phyloP scores from a whole-genome alignment of 2,797 vertebrate species.

The Xenops minutus region DNA sequence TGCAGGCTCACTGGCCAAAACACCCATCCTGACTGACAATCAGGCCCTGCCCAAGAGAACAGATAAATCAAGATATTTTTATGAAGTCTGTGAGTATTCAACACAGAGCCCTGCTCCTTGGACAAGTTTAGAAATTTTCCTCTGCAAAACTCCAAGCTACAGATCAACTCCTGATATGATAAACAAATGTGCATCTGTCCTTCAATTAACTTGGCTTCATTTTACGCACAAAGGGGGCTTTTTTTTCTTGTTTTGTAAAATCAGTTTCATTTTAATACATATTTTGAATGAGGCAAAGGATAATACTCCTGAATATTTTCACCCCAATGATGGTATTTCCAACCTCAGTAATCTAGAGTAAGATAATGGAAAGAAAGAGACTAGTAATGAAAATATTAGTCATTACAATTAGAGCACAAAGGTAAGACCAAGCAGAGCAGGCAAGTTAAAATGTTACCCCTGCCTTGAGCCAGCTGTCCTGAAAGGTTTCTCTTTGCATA shows the following conservation, averaged over 20 bases:
- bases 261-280: not conserved
- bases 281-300: not conserved
- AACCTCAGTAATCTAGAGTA: not conserved
- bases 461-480: not conserved
- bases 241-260: not conserved
- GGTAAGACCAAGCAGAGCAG: not conserved
- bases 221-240: fast-evolving
- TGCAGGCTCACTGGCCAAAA: not conserved
- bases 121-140: not conserved
- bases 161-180: not conserved
- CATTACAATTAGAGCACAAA: not conserved
- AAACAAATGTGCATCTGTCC: not conserved
- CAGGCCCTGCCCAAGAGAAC: not conserved
- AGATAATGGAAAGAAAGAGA: not conserved
- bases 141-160: not conserved
- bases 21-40: not conserved
- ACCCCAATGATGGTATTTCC: not conserved
- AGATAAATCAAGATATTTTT: not conserved
- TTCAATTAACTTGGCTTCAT: not conserved
- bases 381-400: not conserved
- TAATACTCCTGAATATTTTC: not conserved
- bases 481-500: not conserved
- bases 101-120: not conserved
- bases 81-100: not conserved
- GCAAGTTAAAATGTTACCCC: not conserved